Percentiles rank a stretch among this genome's conserved stretches.
phyloP scores from a whole-genome alignment of 2,888 invertebrate genomes.

The Orchestes rusci region DNA sequence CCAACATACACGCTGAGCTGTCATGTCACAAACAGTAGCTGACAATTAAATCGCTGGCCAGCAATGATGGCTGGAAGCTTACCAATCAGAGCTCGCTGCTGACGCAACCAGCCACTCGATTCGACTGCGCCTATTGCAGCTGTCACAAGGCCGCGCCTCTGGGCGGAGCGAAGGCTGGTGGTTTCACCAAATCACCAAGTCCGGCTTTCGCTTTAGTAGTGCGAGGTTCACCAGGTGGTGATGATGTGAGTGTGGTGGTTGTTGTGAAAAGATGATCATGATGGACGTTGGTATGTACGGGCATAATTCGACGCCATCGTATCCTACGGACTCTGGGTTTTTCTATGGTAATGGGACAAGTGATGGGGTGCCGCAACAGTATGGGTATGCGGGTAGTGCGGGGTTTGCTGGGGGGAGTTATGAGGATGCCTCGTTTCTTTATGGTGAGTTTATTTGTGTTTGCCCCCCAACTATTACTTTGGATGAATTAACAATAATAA shows the following conservation, averaged over 20 bases:
- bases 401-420: conserved; percentile 33
- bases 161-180: no score
- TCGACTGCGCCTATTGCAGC: conserved; percentile 14
- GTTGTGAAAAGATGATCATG: conserved; percentile 57
- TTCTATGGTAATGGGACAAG: conserved; percentile 29
- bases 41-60: conserved; percentile 44
- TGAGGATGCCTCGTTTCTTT: conserved; percentile 39
- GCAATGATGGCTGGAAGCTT: conserved; percentile 45
- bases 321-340: conserved; percentile 40
- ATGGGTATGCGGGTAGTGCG: conserved; percentile 24
- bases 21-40: conserved; percentile 44
- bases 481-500: no score
- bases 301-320: conserved; percentile 45
- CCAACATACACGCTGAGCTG: conserved; percentile 39
- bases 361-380: conserved; percentile 36
- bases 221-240: conserved; percentile 17
- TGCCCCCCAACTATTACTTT: no score
- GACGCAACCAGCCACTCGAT: conserved; percentile 40
- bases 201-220: conserved; percentile 19
- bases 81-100: conserved; percentile 40
- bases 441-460: conserved; percentile 26
- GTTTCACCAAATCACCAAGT: no score
- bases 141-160: conserved; percentile 10
- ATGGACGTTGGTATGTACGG: conserved; percentile 78
- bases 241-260: no score